Evolutionary conservation across 2,888 invertebrate species (phyloP).

Genomic region (Nomada hirtipes): DNA sequence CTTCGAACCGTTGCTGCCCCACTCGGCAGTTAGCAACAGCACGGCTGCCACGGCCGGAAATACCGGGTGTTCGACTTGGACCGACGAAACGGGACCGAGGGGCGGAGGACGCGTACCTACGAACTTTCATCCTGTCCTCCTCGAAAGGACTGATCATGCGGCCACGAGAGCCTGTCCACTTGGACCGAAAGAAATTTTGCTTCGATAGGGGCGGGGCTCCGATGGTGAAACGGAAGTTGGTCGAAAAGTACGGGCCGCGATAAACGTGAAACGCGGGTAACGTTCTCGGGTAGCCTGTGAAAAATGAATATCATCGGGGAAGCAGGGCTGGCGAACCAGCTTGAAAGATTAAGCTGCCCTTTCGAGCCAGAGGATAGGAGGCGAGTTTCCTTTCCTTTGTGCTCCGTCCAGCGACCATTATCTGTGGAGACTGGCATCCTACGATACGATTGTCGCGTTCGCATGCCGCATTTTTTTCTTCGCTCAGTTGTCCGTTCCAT

Average conservation of each 20-base stretch:
- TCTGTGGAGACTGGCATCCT: neutral
- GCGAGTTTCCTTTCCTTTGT: slow-evolving; percentile 33
- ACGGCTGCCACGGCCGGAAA: slow-evolving; percentile 75
- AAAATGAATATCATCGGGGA: slow-evolving; percentile 22
- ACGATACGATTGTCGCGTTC: neutral
- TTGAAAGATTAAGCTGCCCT: slow-evolving; percentile 38
- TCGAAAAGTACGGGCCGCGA: neutral
- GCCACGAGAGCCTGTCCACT: too few species aligned
- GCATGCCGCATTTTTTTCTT: neutral
- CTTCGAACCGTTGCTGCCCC: slow-evolving; percentile 73
- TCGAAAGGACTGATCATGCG: neutral
- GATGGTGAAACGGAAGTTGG: neutral
- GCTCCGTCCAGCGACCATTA: neutral
- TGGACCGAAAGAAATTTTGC: too few species aligned
- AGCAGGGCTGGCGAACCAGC: slow-evolving; percentile 13
- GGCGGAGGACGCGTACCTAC: slow-evolving; percentile 40
- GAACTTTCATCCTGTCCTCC: slow-evolving; percentile 6
- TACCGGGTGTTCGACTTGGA: slow-evolving; percentile 79
- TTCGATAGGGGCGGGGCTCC: too few species aligned
- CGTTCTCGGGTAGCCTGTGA: neutral
- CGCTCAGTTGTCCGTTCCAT: neutral
- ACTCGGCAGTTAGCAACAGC: slow-evolving; percentile 75
- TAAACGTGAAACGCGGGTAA: neutral
- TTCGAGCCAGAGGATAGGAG: slow-evolving; percentile 6
- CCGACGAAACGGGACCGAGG: slow-evolving; percentile 42